Conservation (phyloP, 2,797 vertebrate species). For the Knipowitschia caucasica region DNA sequence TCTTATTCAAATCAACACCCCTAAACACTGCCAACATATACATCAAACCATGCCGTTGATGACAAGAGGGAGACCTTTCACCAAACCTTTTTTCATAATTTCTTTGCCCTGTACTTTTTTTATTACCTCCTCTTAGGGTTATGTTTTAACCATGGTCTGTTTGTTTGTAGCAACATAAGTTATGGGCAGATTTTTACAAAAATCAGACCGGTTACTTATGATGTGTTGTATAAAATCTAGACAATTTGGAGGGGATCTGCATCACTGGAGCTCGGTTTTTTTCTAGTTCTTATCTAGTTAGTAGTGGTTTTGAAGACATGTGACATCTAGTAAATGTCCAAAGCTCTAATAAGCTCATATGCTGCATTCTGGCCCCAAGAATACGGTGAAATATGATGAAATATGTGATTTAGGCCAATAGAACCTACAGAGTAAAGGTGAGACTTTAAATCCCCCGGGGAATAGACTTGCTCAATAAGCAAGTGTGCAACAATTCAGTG, state of each 20-base stretch:
- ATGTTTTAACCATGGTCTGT: no score
- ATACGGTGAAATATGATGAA: constrained; percentile 35
- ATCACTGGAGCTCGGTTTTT: no score
- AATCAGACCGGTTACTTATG: no score
- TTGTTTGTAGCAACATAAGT: no score
- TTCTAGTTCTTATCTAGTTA: no score
- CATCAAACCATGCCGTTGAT: constrained; percentile 54
- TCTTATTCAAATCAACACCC: constrained; percentile 56
- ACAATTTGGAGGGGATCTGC: no score
- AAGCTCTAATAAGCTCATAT: constrained; percentile 48
- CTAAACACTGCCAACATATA: constrained; percentile 36
- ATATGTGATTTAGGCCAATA: constrained; percentile 38
- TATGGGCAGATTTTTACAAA: no score
- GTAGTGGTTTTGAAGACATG: constrained; percentile 20
- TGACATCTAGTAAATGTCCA: no score
- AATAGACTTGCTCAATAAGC: constrained; percentile 22
- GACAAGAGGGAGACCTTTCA: constrained; percentile 26
- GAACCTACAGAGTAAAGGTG: constrained; percentile 32
- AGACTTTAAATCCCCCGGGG: constrained; percentile 36
- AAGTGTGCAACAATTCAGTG: constrained; percentile 34
- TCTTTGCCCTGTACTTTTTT: constrained; percentile 19
- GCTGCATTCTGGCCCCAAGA: constrained; percentile 28
- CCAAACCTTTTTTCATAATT: constrained; percentile 32
- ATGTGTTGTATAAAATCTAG: no score
- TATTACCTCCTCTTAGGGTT: no score